A percentile compares a stretch with the other conserved stretches of the same genome.
phyloP scores from a whole-genome alignment of 2,113 vertebrate genomes.

The Cyprinus carpio region DNA sequence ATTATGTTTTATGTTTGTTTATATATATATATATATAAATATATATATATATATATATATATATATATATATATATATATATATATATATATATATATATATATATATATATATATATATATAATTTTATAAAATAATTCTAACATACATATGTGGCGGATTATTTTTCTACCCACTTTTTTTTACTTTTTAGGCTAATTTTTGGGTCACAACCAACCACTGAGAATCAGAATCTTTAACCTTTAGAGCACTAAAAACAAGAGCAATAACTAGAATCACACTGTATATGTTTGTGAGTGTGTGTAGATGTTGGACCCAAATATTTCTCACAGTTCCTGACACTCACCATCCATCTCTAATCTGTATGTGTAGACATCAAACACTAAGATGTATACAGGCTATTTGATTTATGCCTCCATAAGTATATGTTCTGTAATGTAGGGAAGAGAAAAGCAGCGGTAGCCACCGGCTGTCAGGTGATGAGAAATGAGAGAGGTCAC shows the following conservation, averaged over 20 bases:
- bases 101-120: too few relatives aligned
- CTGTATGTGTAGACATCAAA: conserved; percentile 10
- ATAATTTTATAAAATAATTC: too few relatives aligned
- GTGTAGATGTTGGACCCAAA: background rate
- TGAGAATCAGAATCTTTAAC: background rate
- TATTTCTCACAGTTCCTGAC: background rate
- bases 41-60: too few relatives aligned
- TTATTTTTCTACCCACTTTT: too few relatives aligned
- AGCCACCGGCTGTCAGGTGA: conserved; percentile 43
- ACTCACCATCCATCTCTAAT: background rate
- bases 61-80: too few relatives aligned
- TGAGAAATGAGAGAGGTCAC: conserved; percentile 50
- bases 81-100: too few relatives aligned
- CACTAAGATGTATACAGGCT: background rate
- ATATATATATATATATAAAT: too few relatives aligned
- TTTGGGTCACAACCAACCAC: background rate
- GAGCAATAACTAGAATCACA: background rate
- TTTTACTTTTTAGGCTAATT: background rate
- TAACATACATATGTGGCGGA: too few relatives aligned
- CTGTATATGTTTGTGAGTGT: background rate
- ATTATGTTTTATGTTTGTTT: too few relatives aligned
- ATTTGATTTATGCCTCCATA: conserved; percentile 10
- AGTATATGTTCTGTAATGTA: background rate
- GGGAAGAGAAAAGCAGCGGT: conserved; percentile 6
- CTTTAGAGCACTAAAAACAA: background rate